Conservation (phyloP, 2,888 invertebrate genomes). For the Catocala nupta region DNA sequence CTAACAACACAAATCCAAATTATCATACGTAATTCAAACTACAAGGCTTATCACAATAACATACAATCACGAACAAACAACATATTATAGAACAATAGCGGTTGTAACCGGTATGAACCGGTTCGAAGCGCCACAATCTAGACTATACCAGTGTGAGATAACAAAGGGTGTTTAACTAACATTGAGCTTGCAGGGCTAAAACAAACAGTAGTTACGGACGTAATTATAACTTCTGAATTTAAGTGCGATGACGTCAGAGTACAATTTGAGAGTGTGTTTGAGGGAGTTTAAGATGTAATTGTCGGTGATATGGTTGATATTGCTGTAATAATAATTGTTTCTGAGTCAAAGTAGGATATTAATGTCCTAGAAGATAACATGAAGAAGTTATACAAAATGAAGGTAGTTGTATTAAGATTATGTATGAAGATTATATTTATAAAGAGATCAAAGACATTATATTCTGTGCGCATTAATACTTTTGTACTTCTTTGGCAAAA, state of each 20-base stretch:
- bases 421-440: too few relatives aligned
- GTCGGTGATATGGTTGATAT: slow-evolving; percentile 3
- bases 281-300: slow-evolving; percentile 3
- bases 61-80: slow-evolving; percentile 50
- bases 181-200: slow-evolving; percentile 44
- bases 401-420: too few relatives aligned
- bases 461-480: too few relatives aligned
- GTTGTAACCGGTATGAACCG: slow-evolving; percentile 35
- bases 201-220: slow-evolving; percentile 33
- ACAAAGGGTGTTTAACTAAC: slow-evolving; percentile 51
- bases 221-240: slow-evolving; percentile 42
- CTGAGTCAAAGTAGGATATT: not conserved
- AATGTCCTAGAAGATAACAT: not conserved
- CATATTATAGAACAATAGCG: slow-evolving; percentile 46
- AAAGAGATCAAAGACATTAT: too few relatives aligned
- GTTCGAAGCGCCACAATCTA: slow-evolving; percentile 46
- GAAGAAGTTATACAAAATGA: not conserved
- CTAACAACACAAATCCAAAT: slow-evolving; percentile 48
- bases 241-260: slow-evolving; percentile 20
- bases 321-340: not conserved
- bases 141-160: slow-evolving; percentile 50
- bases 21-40: slow-evolving; percentile 55
- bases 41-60: slow-evolving; percentile 50
- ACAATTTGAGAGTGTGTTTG: slow-evolving; percentile 2
- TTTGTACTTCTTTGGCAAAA: too few relatives aligned